Base-by-base conservation (phyloP, 2,888 invertebrate species). In the Choristoneura rosaceana region DNA sequence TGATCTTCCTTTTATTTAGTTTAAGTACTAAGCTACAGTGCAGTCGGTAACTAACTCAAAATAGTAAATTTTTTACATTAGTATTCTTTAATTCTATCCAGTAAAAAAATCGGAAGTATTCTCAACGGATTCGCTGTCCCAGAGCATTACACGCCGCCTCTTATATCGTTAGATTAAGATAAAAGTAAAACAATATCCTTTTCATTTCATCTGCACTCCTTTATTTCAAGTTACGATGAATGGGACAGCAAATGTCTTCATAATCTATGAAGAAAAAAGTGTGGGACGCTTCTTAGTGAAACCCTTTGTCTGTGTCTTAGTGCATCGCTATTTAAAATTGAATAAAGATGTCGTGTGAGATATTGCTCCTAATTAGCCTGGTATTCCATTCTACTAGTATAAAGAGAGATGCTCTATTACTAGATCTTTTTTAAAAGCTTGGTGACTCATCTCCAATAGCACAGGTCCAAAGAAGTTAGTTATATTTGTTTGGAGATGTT, bases 181-280 rank as follows among this genome's bases (percentile, higher is more conserved):
- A 92, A 91, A 92, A 93, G 89, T 92, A 91, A 93, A 93, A 94
- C 94, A 94, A 93, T 94, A 92, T 93, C 92, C 91, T 93, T 93
- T 93, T 91, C 90, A 90, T 91, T 91, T 87, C 82, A 81, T 83
- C 81, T 82, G 79, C 82, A 84, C 83, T 87, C 88, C 85, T 92
- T 92, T 93, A 91, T 91, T 92, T 90, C 86, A 87, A 87, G 84
- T 76, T 81, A 80, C 81, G 84, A 83, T 90, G 89, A 89, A 90
- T 87, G 78, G 84, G 79, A 84, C 84, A 85, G 84, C 76, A 84
- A 81, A 88, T 84, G 86, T 87, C 89, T 89, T 88, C 85, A 88
- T 90, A 89, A 89, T 85, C 84, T 80, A 78, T 78, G 83, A 82
- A 73, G 80, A 85, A 86, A 86, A 88, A 86, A 83, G 87, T 86